Percentiles rank a stretch among this genome's conserved stretches.
phyloP scores from a whole-genome alignment of 2,888 invertebrate genomes.

The Formica aserva region DNA sequence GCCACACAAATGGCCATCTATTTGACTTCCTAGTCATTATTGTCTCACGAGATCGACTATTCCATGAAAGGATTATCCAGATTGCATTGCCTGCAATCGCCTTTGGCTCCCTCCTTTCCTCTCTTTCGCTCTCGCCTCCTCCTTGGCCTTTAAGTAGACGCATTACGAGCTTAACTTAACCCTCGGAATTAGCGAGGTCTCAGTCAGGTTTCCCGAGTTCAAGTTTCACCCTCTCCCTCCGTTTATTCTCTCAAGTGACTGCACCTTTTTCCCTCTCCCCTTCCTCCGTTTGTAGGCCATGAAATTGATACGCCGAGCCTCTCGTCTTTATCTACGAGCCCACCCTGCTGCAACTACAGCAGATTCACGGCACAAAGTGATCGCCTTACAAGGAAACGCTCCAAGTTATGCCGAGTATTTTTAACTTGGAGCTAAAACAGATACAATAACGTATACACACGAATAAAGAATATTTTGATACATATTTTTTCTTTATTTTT shows the following conservation, averaged over 20 bases:
- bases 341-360: constrained; percentile 27
- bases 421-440: neutral
- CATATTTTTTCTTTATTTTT: neutral
- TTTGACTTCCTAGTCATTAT: constrained; percentile 31
- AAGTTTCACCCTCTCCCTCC: constrained; percentile 62
- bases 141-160: constrained; percentile 57
- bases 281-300: constrained; percentile 53
- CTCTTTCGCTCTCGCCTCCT: constrained; percentile 14
- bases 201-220: constrained; percentile 81
- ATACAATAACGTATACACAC: neutral
- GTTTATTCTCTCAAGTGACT: constrained; percentile 49
- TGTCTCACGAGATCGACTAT: constrained; percentile 39
- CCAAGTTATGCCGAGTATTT: neutral
- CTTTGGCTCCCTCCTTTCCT: constrained; percentile 13
- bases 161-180: constrained; percentile 78
- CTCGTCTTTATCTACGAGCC: constrained; percentile 41
- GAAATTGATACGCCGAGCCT: constrained; percentile 76
- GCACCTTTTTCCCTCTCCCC: neutral
- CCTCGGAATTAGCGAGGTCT: constrained; percentile 77
- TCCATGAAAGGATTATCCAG: constrained; percentile 43
- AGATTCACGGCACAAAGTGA: constrained; percentile 28
- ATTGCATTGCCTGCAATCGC: constrained; percentile 54
- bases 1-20: constrained; percentile 5
- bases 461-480: neutral
- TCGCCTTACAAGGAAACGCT: neutral